phyloP scores from a whole-genome alignment of 2,113 vertebrate species.

The human region DNA sequence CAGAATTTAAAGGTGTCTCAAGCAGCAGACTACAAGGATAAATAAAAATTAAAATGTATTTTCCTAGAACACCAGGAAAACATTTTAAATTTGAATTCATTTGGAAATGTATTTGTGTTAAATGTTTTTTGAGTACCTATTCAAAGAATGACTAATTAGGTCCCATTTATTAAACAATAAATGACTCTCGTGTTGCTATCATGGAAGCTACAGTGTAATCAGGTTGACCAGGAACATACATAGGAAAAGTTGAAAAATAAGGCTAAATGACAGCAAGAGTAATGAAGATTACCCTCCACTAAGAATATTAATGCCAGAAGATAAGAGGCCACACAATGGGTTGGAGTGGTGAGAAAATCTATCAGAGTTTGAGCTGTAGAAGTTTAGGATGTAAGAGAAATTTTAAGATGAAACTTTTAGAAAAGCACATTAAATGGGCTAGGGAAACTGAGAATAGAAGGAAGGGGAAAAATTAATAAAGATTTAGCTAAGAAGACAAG shows the following conservation, averaged over 20 bases:
- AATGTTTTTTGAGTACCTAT: background rate
- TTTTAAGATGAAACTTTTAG: background rate
- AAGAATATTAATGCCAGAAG: background rate
- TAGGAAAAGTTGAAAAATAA: background rate
- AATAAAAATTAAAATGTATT: background rate
- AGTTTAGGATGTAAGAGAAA: background rate
- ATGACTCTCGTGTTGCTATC: background rate
- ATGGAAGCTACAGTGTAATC: background rate
- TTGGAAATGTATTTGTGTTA: background rate
- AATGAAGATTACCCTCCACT: background rate
- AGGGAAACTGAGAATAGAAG: background rate
- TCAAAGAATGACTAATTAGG: background rate
- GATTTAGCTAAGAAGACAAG: background rate
- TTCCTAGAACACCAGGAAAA: background rate
- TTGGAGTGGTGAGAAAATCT: background rate
- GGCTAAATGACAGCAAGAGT: background rate
- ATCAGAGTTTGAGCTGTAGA: background rate
- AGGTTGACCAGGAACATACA: background rate
- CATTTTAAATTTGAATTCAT: background rate
- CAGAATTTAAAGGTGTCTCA: background rate
- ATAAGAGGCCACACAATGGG: background rate
- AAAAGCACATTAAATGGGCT: background rate
- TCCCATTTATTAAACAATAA: background rate
- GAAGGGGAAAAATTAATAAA: background rate
- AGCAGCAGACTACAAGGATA: background rate